These are phyloP conservation scores for Buathra laborator DNA, from an alignment of 2,888 invertebrate genomes.

Conservation along the genomic window DNA sequence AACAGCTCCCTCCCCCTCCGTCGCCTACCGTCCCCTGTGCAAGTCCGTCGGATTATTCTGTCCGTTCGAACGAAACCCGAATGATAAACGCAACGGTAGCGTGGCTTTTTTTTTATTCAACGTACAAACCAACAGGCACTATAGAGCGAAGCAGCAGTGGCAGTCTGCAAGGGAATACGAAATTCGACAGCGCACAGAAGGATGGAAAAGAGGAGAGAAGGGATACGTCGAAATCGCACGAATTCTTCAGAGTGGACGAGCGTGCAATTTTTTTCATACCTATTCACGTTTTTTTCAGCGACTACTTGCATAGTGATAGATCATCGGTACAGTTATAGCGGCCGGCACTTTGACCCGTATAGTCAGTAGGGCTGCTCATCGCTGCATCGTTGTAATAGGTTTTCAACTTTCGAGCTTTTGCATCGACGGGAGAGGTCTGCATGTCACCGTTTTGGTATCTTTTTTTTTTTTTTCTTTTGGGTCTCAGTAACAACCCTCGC, in stretches of 20 bases:
- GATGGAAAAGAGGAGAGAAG: neutral
- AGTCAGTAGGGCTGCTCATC: neutral
- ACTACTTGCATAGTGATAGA: slow-evolving; percentile 14
- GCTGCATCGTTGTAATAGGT: neutral
- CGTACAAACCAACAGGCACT: slow-evolving; percentile 32
- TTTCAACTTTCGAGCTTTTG: neutral
- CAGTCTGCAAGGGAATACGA: slow-evolving; percentile 51
- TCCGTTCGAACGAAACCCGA: slow-evolving; percentile 62
- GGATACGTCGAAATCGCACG: slow-evolving; percentile 47
- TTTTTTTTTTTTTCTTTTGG: neutral
- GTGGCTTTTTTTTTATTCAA: slow-evolving; percentile 18
- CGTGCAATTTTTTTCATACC: slow-evolving; percentile 43
- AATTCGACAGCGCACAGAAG: slow-evolving; percentile 37
- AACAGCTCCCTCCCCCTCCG: slow-evolving; percentile 32
- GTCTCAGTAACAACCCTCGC: neutral
- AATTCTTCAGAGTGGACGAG: slow-evolving; percentile 34
- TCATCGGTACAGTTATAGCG: neutral
- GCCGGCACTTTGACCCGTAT: neutral
- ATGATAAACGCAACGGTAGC: slow-evolving; percentile 62
- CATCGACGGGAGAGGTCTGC: neutral
- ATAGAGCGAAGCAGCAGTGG: slow-evolving; percentile 26
- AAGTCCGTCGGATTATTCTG: slow-evolving; percentile 64
- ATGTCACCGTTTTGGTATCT: neutral
- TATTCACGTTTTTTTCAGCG: slow-evolving; percentile 23
- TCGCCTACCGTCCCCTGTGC: slow-evolving; percentile 47